Percentiles rank a stretch among this genome's conserved stretches.
These are phyloP conservation scores for Dromiciops gliroides DNA, from an alignment of 2,113 vertebrate species.

Conservation along the genomic window DNA sequence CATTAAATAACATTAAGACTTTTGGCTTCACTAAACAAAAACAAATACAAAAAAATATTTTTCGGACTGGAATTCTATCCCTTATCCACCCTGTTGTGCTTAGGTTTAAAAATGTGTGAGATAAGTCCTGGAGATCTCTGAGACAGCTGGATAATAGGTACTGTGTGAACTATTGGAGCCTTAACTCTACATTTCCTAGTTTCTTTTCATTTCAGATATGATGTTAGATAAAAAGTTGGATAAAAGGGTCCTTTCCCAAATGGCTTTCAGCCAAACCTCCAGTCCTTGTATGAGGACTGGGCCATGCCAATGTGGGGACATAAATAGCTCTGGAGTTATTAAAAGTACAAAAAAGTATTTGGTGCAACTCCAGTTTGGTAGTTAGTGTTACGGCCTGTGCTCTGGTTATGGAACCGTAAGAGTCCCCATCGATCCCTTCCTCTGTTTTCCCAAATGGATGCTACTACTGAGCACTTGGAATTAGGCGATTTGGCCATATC, in stretches of 20 bases:
- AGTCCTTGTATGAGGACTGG: not conserved
- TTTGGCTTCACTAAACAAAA: constrained; percentile 70
- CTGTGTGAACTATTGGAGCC: not conserved
- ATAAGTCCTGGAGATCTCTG: constrained; percentile 40
- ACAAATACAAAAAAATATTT: constrained; percentile 56
- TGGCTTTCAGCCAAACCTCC: not conserved
- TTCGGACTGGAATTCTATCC: constrained; percentile 67
- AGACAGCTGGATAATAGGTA: not conserved
- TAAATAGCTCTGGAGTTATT: not conserved
- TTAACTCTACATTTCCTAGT: not conserved
- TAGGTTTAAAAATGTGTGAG: constrained; percentile 46
- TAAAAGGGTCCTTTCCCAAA: not conserved
- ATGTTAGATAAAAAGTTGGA: not conserved
- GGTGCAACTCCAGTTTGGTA: not conserved
- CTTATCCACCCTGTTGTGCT: constrained; percentile 37
- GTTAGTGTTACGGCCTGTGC: not conserved
- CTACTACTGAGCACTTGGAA: not conserved
- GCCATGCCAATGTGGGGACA: not conserved
- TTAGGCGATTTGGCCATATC: not conserved
- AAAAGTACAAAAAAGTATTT: not conserved
- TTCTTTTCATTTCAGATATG: not conserved
- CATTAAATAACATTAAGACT: constrained; percentile 63
- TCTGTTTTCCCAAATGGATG: not conserved
- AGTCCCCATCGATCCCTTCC: not conserved
- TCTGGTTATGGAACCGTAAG: not conserved